Base-by-base conservation (phyloP, 2,888 invertebrate genomes). In the Carabus problematicus region DNA sequence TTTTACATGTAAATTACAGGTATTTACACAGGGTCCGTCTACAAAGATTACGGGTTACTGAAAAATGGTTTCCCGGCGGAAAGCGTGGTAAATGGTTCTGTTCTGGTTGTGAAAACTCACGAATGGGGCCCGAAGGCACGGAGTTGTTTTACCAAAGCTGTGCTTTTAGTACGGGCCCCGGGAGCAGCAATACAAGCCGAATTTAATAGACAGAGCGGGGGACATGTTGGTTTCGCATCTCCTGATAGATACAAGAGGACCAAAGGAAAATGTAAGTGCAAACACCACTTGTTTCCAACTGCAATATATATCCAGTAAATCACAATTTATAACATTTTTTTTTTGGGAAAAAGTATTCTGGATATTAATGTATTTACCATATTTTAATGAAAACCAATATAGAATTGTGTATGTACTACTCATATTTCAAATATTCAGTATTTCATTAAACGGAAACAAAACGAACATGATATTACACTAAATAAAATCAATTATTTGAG, bases 1-100 rank as follows among this genome's bases (percentile, higher is more conserved):
- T 29, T 29, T 29, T 29, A 6, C 29, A 29, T 29, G 43, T 18
- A 43, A 43, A 19, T 77, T 82, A 1, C 75, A 91, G 91, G 93
- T 49, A 83, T 90, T 59, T 83, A 89, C 70, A 93, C 93, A 1
- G 93, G 93, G 11, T 92, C 92, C 62, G 88, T 93, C 43, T 93
- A 93, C 81, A 91, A 91, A 84, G 93, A 93, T 78, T 90, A 90
- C 78, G 91, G 92, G 16, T 83, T 93, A 18, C 80, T 90, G 72
- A 88, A 90, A 76, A 91, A 92, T 75, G 93, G 93, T 0, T 92
- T 93, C 77, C 92, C 92, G 0, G 93, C 89, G 0, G 93, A 93
- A 79, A 90, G 89, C 78, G 84, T 92, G 0, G 85, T 86, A 2
- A 91, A 92, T 79, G 91, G 90, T 40, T 90, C 92, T 8, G 92